Base-by-base conservation (phyloP, 2,113 vertebrate species). In the Aphyosemion australe region DNA sequence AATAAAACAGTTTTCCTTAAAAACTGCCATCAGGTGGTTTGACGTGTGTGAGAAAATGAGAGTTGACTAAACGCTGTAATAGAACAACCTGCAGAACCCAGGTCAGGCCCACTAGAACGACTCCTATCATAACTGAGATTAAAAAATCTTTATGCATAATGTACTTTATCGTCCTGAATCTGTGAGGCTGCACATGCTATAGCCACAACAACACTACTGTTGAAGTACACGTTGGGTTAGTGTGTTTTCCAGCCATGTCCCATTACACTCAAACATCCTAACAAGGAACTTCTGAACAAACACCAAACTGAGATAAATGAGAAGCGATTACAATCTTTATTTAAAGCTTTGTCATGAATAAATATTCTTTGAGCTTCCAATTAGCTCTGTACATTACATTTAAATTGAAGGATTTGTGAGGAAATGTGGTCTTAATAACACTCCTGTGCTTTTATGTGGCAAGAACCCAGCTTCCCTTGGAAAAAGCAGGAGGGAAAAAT, bases 191-290 rank as follows among this genome's bases (percentile, higher is more conserved):
- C 26, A 26, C 26, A 26, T 18, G 45, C 26, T 59, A 6, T 41
- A 26, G 56, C 32, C 53, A 16, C 3, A 15, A 16, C 32, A 46
- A 31, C 19, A 72, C 67, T 51, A 47, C 11, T 48, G 57, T 19
- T 18, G 49, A 18, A 69, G 69, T 45, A 61, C 10, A 60, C 53
- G 34, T n/a, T 31, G 47, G 71, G 85, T 85, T 83, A 72, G 69
- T 72, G 71, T 18, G 85, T 80, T 76, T 67, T 45, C 37, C 43
- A 52, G 54, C 76, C 77, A 63, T 59, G 78, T 80, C 84, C 87
- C 83, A 79, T 86, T 87, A 85, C 65, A 76, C 65, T 60, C 72
- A 76, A 65, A 85, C 76, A 71, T 66, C 61, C 69, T 76, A 79
- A 87, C 80, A 72, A 76, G 74, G 49, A 59, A 82, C 43, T 75